Conservation (phyloP, 2,797 vertebrate species). For the Ispidina picta region DNA sequence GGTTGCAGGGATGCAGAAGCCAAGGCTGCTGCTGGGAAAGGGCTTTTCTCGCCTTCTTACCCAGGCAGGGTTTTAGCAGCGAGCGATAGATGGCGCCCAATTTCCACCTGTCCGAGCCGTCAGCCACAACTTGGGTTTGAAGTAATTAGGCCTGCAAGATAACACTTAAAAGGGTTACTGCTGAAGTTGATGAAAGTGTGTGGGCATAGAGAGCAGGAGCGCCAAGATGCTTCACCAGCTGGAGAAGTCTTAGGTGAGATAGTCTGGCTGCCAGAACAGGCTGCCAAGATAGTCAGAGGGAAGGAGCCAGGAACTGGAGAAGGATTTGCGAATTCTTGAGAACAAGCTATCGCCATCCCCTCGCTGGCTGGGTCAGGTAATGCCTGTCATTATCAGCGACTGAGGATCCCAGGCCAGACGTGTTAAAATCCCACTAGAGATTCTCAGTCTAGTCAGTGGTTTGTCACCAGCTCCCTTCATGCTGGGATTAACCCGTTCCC, state of each 20-base stretch:
- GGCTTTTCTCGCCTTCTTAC: background rate
- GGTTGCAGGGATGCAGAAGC: background rate
- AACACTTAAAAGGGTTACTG: conserved; percentile 70
- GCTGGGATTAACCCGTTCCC: background rate
- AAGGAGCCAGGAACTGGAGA: conserved; percentile 66
- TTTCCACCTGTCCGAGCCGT: conserved; percentile 58
- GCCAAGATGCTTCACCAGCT: conserved; percentile 61
- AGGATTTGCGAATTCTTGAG: conserved; percentile 54
- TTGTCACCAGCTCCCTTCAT: background rate
- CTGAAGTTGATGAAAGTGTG: conserved; percentile 66
- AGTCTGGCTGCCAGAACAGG: conserved; percentile 63
- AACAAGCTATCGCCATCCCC: conserved; percentile 25
- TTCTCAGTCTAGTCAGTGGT: background rate
- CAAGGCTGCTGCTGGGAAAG: accelerated
- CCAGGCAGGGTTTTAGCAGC: conserved; percentile 24
- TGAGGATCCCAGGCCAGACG: conserved; percentile 34
- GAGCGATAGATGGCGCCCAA: conserved; percentile 80
- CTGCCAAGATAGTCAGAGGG: conserved; percentile 69
- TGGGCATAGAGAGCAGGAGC: conserved; percentile 57
- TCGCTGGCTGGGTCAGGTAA: conserved; percentile 54
- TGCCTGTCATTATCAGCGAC: conserved; percentile 34
- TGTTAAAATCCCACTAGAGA: background rate
- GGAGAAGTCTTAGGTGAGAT: conserved; percentile 57
- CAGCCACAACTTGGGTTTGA: conserved; percentile 50
- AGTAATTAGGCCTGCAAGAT: conserved; percentile 73